Conservation (phyloP, 2,113 vertebrate species). For the Upupa epops region DNA sequence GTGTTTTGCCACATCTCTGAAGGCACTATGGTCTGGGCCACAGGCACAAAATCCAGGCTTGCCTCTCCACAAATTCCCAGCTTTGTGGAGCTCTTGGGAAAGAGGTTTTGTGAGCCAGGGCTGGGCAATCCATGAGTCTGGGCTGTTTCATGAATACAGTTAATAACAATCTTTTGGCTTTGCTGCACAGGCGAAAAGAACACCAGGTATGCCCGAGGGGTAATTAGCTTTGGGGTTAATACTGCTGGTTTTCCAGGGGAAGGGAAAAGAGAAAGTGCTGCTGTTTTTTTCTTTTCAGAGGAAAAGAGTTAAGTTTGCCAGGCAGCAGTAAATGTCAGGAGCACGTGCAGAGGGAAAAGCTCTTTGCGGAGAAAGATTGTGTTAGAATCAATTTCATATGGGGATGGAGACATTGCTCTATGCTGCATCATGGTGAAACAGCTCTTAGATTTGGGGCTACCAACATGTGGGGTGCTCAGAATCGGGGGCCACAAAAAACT, state of each 20-base stretch:
- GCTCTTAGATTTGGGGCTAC: background rate
- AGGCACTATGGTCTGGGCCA: background rate
- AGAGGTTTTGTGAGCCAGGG: background rate
- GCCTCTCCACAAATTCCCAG: background rate
- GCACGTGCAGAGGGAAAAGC: background rate
- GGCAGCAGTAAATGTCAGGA: fast-evolving
- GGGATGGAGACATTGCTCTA: background rate
- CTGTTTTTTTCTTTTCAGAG: background rate
- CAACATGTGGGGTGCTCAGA: no score
- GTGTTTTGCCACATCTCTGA: slow-evolving; percentile 18
- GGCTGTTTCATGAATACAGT: background rate
- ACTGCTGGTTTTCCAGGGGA: background rate
- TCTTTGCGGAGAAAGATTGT: background rate
- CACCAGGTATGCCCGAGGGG: background rate
- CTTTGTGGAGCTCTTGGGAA: background rate
- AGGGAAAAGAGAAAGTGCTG: background rate
- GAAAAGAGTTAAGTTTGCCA: background rate
- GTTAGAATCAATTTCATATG: fast-evolving
- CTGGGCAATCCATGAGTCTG: background rate
- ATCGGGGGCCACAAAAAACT: background rate
- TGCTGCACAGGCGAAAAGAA: background rate
- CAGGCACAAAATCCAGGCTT: background rate
- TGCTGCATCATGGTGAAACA: background rate
- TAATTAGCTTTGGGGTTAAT: background rate
- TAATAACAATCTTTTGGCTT: background rate